phyloP scores from a whole-genome alignment of 2,113 vertebrate species.

The Alligator sinensis region DNA sequence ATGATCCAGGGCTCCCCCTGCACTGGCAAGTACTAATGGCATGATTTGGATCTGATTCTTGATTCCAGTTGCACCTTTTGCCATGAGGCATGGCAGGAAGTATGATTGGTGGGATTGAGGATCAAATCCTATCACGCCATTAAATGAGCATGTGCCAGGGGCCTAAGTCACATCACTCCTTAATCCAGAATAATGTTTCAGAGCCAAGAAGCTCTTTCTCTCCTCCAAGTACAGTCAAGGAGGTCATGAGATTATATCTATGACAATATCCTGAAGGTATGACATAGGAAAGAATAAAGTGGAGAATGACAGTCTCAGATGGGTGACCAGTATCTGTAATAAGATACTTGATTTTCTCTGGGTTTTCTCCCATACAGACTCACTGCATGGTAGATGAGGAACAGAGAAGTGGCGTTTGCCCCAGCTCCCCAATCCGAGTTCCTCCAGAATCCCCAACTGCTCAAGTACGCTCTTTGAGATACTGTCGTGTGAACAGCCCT shows the following conservation, averaged over 20 bases:
- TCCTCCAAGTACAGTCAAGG: background rate
- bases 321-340: background rate
- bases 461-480: slow-evolving; percentile 90
- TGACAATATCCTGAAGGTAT: background rate
- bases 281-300: background rate
- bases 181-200: background rate
- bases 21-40: no score
- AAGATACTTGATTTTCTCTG: background rate
- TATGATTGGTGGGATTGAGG: no score
- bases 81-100: no score
- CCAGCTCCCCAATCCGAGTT: slow-evolving; percentile 86
- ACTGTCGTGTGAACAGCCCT: slow-evolving; percentile 92
- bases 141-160: no score
- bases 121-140: no score
- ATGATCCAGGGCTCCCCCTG: no score
- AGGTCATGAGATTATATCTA: background rate
- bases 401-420: slow-evolving; percentile 87
- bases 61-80: no score
- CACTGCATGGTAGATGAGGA: slow-evolving; percentile 92
- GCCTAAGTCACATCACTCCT: background rate
- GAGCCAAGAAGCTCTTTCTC: background rate
- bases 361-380: slow-evolving; percentile 69
- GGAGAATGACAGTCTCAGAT: background rate
- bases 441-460: slow-evolving; percentile 89
- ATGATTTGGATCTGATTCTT: no score